These are phyloP conservation scores for Euclidia mi DNA, from an alignment of 2,888 invertebrate genomes.

Conservation along the genomic window DNA sequence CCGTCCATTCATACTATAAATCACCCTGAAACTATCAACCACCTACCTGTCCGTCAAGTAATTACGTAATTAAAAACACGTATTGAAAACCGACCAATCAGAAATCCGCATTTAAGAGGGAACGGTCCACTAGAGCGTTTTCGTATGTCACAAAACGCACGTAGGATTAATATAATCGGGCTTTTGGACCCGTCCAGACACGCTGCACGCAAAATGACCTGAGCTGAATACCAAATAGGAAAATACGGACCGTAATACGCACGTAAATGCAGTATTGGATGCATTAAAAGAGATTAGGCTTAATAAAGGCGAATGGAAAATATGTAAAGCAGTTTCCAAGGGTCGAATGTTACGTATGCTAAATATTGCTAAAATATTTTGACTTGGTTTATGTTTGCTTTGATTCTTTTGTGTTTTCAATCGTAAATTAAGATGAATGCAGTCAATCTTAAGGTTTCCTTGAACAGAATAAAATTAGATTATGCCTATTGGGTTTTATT, in stretches of 20 bases:
- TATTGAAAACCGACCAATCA: conserved; percentile 59
- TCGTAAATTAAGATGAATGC: background rate
- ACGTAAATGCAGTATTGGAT: conserved; percentile 42
- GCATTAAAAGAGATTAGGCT: conserved; percentile 50
- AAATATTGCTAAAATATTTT: too few species aligned
- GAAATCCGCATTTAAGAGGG: conserved; percentile 46
- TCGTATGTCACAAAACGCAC: conserved; percentile 75
- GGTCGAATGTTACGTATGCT: background rate
- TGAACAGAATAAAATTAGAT: too few species aligned
- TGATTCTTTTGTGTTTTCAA: too few species aligned
- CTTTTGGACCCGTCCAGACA: conserved; percentile 70
- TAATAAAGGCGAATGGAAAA: conserved; percentile 38
- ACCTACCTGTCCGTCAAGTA: conserved; percentile 39
- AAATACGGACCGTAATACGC: conserved; percentile 46
- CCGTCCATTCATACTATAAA: conserved; percentile 14
- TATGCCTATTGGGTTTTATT: too few species aligned
- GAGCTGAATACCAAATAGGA: conserved; percentile 79
- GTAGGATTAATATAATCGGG: conserved; percentile 81
- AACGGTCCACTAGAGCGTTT: conserved; percentile 57
- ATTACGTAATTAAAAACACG: conserved; percentile 56
- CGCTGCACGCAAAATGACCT: conserved; percentile 71
- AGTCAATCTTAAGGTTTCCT: too few species aligned
- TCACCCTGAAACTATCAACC: conserved; percentile 23
- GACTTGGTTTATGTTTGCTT: too few species aligned
- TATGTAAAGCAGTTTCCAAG: conserved; percentile 23